These are phyloP conservation scores for Ceraclea dissimilis DNA, from an alignment of 2,888 invertebrate genomes.

Conservation along the genomic window DNA sequence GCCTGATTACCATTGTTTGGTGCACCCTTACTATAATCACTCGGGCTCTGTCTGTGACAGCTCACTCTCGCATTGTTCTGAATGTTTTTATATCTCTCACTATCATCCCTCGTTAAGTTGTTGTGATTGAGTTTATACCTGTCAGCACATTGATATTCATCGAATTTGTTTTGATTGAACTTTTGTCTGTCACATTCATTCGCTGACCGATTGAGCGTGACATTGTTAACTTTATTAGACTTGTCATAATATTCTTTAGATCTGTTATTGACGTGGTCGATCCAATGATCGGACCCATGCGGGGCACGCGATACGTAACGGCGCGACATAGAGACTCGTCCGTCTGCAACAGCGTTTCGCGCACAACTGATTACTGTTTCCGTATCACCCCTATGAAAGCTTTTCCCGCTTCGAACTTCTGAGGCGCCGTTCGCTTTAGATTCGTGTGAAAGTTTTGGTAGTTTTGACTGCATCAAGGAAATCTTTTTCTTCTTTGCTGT, in stretches of 20 bases:
- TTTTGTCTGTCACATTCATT: constrained; percentile 8
- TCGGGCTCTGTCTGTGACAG: constrained; percentile 20
- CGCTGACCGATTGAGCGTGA: not conserved
- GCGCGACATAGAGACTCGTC: constrained; percentile 35
- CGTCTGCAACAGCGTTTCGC: constrained; percentile 30
- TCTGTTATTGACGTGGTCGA: constrained; percentile 22
- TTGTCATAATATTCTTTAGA: constrained; percentile 13
- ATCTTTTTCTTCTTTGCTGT: constrained; percentile 50
- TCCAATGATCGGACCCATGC: constrained; percentile 24
- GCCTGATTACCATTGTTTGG: constrained; percentile 18
- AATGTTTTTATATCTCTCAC: constrained; percentile 19
- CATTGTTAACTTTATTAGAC: constrained; percentile 8
- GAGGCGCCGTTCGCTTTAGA: constrained; percentile 37
- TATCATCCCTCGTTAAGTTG: constrained; percentile 4
- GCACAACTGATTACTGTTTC: constrained; percentile 20
- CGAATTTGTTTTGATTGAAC: constrained; percentile 14
- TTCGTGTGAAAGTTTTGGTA: constrained; percentile 42
- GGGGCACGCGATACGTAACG: constrained; percentile 16
- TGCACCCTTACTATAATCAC: constrained; percentile 10
- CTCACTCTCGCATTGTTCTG: constrained; percentile 15
- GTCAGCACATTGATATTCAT: constrained; percentile 12
- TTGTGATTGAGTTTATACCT: constrained; percentile 15
- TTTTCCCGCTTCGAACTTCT: constrained; percentile 11
- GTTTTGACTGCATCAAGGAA: constrained; percentile 45
- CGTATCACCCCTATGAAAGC: constrained; percentile 11